Base-by-base conservation (phyloP, 1,140 invertebrate species). In the Archivesica marissinica region DNA sequence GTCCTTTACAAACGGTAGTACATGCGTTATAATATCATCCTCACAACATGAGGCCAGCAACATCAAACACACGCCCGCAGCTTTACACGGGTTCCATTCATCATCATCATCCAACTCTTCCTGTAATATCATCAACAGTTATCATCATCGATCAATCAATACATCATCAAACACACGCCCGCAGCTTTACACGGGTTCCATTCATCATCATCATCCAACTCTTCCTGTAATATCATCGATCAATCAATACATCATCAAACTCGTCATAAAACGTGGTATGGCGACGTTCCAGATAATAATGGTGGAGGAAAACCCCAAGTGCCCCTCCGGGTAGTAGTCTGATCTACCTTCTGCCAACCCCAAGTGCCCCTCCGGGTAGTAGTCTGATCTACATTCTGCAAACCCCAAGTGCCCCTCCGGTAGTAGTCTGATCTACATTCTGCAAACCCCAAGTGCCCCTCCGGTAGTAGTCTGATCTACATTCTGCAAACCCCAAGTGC, bases 171-270 rank as follows among this genome's bases (percentile, higher is more conserved):
- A 94, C 99, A 99, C n/a, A 99, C 99, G 33, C 99, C 98, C 33
- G 99, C 98, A 6, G 99, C 98, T 95, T 99, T 99, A 86, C 98
- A 97, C 7, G 99, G 99, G 95, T 99, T 99, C 99, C 99, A 99
- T 91, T 99, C 99, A 93, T 99, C 98, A 93, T 99, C 99, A 94
- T 99, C 99, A 90, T 94, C 93, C 80, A 90, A 88, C 85, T 94
- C 93, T 76, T 94, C 93, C 92, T 94, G 70, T 2, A 90, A 88
- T 38, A 44, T 6, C 28, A 47, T 47, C 17, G 17, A 9, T 47
- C 41, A 47, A 9, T 9, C 41, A 47, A 47, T n/a, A n/a, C 20
- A 99, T 95, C 98, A 99, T 99, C 0, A 99, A 95, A 94, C 99
- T 99, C n/a, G n/a, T n/a, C n/a, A n/a, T n/a, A n/a, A n/a, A n/a